Percentiles rank a stretch among this genome's conserved stretches.
phyloP scores from a whole-genome alignment of 2,113 vertebrate species.

The Vanacampus margaritifer region DNA sequence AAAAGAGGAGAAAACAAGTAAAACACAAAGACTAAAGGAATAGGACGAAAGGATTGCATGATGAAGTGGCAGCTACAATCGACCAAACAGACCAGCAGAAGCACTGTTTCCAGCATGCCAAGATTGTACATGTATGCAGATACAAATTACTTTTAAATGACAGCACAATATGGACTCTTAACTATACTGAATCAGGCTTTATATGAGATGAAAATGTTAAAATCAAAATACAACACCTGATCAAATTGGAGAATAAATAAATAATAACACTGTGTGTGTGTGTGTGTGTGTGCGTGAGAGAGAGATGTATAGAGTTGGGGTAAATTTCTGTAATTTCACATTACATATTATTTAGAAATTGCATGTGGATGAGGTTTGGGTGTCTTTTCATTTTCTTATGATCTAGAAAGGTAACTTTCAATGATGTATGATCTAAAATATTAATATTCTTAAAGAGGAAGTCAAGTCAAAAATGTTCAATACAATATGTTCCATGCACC shows the following conservation, averaged over 20 bases:
- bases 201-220: neutral
- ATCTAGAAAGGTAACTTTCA: neutral
- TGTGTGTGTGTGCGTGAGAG: neutral
- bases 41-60: neutral
- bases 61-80: neutral
- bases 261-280: no score
- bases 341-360: neutral
- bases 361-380: neutral
- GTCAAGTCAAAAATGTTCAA: no score
- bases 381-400: neutral
- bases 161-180: neutral
- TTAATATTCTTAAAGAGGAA: no score
- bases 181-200: neutral
- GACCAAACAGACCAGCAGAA: neutral
- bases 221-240: neutral
- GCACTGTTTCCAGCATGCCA: neutral
- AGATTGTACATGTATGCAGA: neutral
- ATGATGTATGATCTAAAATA: neutral
- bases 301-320: neutral
- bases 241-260: no score
- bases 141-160: neutral
- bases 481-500: no score
- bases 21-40: slow-evolving; percentile 27
- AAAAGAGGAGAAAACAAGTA: slow-evolving; percentile 45
- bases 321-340: no score